Conservation (phyloP, 2,888 invertebrate genomes). For the Patella ulyssiponensis region DNA sequence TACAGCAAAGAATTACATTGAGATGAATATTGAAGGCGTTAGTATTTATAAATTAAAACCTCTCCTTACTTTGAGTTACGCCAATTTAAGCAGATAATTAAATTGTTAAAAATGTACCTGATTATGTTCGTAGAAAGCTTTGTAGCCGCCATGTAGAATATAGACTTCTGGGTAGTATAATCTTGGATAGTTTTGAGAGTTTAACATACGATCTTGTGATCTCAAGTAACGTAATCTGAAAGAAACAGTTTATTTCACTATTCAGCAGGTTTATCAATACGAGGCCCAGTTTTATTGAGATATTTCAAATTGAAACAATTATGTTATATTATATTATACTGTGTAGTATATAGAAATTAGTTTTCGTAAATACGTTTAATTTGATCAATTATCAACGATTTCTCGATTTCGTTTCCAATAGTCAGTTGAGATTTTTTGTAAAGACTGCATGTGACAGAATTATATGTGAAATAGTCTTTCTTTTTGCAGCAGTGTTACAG, state of each 20-base stretch:
- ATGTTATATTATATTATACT: too few species aligned
- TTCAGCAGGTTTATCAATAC: too few species aligned
- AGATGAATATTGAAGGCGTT: too few species aligned
- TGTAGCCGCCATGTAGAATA: conserved; percentile 89
- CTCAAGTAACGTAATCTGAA: conserved; percentile 85
- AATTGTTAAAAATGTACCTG: conserved; percentile 35
- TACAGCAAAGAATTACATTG: too few species aligned
- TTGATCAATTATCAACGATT: too few species aligned
- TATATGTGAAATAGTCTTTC: too few species aligned
- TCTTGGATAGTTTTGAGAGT: conserved; percentile 85
- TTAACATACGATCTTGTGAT: conserved; percentile 83
- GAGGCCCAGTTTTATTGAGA: neutral
- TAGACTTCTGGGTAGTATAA: conserved; percentile 93
- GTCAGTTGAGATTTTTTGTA: too few species aligned
- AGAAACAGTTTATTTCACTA: conserved; percentile 25
- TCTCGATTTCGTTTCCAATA: too few species aligned
- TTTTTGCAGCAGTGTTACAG: too few species aligned
- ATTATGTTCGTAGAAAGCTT: conserved; percentile 82
- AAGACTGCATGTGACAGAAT: too few species aligned
- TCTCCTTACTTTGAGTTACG: neutral
- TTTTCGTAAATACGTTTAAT: too few species aligned
- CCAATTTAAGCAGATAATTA: neutral
- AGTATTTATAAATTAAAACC: neutral
- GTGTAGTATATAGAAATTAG: neutral
- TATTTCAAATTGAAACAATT: neutral